Conservation (phyloP, 2,797 vertebrate genomes). For the Antennarius maculatus region DNA sequence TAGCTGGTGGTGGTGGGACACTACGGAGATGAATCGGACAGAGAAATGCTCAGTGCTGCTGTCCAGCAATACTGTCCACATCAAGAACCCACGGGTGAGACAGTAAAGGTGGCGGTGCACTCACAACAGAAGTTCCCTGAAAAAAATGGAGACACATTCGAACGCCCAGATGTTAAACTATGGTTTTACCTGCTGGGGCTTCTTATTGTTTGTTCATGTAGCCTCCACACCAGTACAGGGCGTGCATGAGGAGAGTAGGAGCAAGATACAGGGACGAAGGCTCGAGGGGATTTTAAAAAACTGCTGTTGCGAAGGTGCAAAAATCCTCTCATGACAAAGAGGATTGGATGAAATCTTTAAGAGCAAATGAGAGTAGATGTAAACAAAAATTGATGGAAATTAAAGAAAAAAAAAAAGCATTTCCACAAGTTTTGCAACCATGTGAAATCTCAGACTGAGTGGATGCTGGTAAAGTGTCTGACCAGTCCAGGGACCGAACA, state of each 20-base stretch:
- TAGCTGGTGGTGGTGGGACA: constrained; percentile 27
- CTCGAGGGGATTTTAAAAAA: background rate
- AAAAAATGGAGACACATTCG: constrained; percentile 49
- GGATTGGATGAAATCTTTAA: constrained; percentile 3
- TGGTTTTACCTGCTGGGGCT: background rate
- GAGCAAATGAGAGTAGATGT: constrained; percentile 29
- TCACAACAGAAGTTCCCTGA: constrained; percentile 49
- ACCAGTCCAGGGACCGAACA: background rate
- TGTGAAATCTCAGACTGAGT: background rate
- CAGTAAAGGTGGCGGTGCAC: constrained; percentile 32
- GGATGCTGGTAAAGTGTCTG: background rate
- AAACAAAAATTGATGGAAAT: constrained; percentile 57
- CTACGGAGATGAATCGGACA: constrained; percentile 6
- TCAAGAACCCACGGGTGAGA: constrained; percentile 22
- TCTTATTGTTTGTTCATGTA: constrained; percentile 21
- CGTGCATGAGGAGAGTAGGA: background rate
- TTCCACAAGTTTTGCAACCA: background rate
- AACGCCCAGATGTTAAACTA: constrained; percentile 9
- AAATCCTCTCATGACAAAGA: constrained; percentile 4
- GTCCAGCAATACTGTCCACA: constrained; percentile 15
- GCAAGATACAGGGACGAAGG: background rate
- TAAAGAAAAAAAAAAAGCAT: constrained; percentile 7
- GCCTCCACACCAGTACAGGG: constrained; percentile 34
- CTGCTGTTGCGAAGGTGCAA: constrained; percentile 24
- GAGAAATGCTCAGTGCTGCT: constrained; percentile 6